A percentile compares a stretch with the other conserved stretches of the same genome.
Conservation (phyloP, 2,888 invertebrate species). For the Metalampra italica region DNA sequence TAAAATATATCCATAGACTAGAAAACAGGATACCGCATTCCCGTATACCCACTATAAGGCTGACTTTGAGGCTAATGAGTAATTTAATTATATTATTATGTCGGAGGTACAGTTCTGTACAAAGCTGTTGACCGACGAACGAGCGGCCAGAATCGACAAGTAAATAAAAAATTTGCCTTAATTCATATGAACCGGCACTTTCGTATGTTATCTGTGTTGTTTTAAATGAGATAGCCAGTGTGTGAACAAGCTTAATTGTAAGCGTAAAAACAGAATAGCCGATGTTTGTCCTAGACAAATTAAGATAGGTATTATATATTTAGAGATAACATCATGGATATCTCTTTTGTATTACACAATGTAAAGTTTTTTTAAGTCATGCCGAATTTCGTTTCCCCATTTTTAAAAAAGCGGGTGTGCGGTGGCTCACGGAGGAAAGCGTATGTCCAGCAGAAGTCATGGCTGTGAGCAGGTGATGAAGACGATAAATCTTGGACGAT, state of each 20-base stretch:
- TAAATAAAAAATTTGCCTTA: conserved; percentile 31
- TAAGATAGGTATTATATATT: conserved; percentile 24
- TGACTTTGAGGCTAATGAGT: no score
- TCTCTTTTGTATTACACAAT: conserved; percentile 29
- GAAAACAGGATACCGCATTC: no score
- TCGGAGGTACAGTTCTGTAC: no score
- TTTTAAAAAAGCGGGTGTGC: no score
- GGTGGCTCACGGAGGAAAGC: no score
- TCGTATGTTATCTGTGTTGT: conserved; percentile 36
- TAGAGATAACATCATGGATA: conserved; percentile 27
- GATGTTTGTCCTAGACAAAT: conserved; percentile 42
- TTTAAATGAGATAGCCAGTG: conserved; percentile 44
- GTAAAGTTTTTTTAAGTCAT: conserved; percentile 15
- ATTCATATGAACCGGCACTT: conserved; percentile 39
- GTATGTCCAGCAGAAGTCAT: no score
- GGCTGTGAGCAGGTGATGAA: no score
- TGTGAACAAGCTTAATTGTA: conserved; percentile 35
- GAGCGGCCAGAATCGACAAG: background rate
- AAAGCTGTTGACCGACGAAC: no score
- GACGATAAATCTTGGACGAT: no score
- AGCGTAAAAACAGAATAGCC: conserved; percentile 39
- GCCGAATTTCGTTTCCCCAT: background rate
- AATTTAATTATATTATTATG: no score
- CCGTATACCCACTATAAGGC: no score
- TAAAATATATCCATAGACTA: no score